Evolutionary conservation across 2,797 vertebrate genomes (phyloP).

Genomic region (Micromesistius poutassou): DNA sequence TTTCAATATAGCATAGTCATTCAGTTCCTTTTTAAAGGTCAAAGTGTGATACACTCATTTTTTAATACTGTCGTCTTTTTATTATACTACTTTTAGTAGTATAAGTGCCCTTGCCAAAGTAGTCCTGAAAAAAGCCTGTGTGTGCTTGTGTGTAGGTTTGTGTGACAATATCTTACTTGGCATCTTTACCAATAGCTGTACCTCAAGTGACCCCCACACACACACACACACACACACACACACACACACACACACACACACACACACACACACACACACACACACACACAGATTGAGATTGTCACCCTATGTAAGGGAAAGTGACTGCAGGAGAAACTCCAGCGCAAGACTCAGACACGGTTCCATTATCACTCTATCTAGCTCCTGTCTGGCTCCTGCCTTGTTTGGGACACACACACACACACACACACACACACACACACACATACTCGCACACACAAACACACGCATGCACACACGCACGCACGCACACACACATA

Average conservation of each 20-base stretch:
- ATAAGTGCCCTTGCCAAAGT: too few species aligned
- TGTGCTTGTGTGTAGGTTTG: neutral
- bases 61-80: too few species aligned
- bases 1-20: too few species aligned
- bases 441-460: conserved; percentile 12
- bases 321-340: conserved; percentile 56
- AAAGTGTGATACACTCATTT: too few species aligned
- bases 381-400: conserved; percentile 46
- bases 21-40: too few species aligned
- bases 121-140: neutral
- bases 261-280: conserved; percentile 1
- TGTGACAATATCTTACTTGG: neutral
- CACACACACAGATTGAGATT: conserved; percentile 24
- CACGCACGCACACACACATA: conserved; percentile 19
- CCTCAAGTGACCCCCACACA: neutral
- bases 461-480: conserved; percentile 4
- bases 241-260: neutral
- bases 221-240: too few species aligned
- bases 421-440: conserved; percentile 24
- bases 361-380: conserved; percentile 67
- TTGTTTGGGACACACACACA: conserved; percentile 41
- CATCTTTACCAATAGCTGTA: neutral
- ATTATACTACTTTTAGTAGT: too few species aligned
- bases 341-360: conserved; percentile 53
- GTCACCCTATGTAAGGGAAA: conserved; percentile 58